Percentiles rank a stretch among this genome's conserved stretches.
Conservation (phyloP, 2,888 invertebrate genomes). For the Limnephilus lunatus region DNA sequence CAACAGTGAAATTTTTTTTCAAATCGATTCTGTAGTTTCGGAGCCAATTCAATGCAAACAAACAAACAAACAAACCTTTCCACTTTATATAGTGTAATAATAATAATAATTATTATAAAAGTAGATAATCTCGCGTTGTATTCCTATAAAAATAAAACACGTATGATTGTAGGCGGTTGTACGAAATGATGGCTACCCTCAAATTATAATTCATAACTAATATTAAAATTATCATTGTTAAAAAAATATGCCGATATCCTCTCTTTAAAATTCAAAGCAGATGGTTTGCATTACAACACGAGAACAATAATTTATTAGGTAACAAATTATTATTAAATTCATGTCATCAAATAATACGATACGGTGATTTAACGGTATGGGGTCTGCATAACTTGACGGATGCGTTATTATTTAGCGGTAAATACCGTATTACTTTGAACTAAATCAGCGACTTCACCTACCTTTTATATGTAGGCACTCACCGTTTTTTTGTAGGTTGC, state of each 20-base stretch:
- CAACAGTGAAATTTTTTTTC: too few species aligned
- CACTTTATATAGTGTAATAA: too few species aligned
- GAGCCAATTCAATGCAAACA: too few species aligned
- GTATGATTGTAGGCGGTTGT: not conserved
- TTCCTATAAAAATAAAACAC: not conserved
- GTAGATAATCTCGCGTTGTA: too few species aligned
- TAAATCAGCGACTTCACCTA: not conserved
- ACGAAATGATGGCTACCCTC: not conserved
- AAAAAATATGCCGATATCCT: not conserved
- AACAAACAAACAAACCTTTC: too few species aligned
- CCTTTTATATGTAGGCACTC: not conserved
- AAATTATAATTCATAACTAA: not conserved
- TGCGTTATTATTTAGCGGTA: constrained; percentile 17
- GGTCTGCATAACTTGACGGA: constrained; percentile 9
- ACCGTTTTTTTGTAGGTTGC: not conserved
- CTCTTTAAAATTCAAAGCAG: not conserved
- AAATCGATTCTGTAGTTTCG: too few species aligned
- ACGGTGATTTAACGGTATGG: not conserved
- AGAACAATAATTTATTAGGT: not conserved
- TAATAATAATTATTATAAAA: too few species aligned
- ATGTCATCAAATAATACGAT: not conserved
- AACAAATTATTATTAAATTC: not conserved
- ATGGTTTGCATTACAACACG: not conserved
- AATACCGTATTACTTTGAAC: constrained; percentile 2
- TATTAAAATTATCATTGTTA: not conserved